Base-by-base conservation (phyloP, 2,797 vertebrate genomes). In the Phalanger gymnotis region DNA sequence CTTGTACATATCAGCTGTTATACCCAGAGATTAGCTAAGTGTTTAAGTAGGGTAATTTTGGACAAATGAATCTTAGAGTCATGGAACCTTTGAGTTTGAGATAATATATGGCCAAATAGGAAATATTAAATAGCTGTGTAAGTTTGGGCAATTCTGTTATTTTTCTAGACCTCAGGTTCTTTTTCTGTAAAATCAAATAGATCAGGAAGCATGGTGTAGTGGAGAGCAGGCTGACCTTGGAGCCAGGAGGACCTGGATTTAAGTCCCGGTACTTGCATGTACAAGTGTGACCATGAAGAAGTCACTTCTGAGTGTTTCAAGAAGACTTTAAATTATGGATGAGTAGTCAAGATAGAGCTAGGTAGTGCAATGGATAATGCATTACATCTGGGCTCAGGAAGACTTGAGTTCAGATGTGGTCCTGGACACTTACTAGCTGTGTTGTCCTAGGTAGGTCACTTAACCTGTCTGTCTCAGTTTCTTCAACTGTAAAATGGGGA, bases 1-100 rank as follows among this genome's bases (percentile, higher is more conserved):
- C 66, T 96, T 97, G 96, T 97, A 55, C 96, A 87, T 95, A 96
- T 96, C 96, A 95, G 92, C 95, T 95, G 73, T 95, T 95, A 94
- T 96, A 7, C 89, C 27, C 90, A 61, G 90, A 93, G 97, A 54
- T 94, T 16, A 53, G 61, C 40, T 94, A 56, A 73, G 96, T 55
- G 54, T 92, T 90, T 90, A 90, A 91, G 40, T 61, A 95, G 30
- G 31, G 30, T 90, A 90, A 90, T 54, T 30, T 31, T 90, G 90
- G 31, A 52, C 22, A 89, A 95, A 73, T 34, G 9, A 96, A 93
- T 87, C 40, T 25, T 81, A 47, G 22, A 81, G 22, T 47, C 19
- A 25, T 22, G 25, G 73, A 81, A 47, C 73, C 73, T 81, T 47
- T 81, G 73, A 47, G 40, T 81, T 3, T 3, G 19, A 47, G 40